Base-by-base conservation (phyloP, 2,797 vertebrate species). In the Periophthalmus magnuspinnatus region DNA sequence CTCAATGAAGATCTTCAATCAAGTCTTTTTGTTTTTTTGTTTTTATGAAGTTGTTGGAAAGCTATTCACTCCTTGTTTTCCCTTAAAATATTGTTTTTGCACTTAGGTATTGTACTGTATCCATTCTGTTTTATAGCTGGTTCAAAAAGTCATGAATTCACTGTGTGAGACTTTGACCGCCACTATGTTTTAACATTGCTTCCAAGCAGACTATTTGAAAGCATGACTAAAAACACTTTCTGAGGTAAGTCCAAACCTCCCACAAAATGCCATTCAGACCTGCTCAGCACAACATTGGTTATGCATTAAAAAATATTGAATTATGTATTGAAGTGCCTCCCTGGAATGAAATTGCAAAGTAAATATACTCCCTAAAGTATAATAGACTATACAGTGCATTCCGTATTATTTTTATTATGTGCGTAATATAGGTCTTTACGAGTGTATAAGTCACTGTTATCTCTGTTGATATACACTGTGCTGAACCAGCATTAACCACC, bases 401-500 rank as follows among this genome's bases (percentile, higher is more conserved):
- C 68, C 75, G 48, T 6, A 6, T 69, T 65, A 65, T 36, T 67
- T 55, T 36, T 55, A 55, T 71, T 64, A 67, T 80, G 17, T 48
- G 24, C 67, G 67, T 63, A 61, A 75, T 80, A 71, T 78, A 22
- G 41, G 60, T 24, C 63, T 67, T 58, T 67, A n/a, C 65, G 65
- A 68, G 38, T 32, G 56, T 22, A 19, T 71, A 70, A 78, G 74
- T 69, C 70, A 69, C 65, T 67, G 64, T 72, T 74, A 80, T 84
- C 78, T 77, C 13, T 79, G 73, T 73, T 75, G 65, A 76, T 65
- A 65, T 45, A 32, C 60, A 7, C 63, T 67, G 52, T 86, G 83
- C 83, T 85, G 80, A 89, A 75, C 67, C 78, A 83, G 90, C 88
- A 82, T 70, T 65, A 5, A 67, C 68, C 74, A 75, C 59, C 76